Base-by-base conservation (phyloP, 2,797 vertebrate species). In the Gastrophryne carolinensis region DNA sequence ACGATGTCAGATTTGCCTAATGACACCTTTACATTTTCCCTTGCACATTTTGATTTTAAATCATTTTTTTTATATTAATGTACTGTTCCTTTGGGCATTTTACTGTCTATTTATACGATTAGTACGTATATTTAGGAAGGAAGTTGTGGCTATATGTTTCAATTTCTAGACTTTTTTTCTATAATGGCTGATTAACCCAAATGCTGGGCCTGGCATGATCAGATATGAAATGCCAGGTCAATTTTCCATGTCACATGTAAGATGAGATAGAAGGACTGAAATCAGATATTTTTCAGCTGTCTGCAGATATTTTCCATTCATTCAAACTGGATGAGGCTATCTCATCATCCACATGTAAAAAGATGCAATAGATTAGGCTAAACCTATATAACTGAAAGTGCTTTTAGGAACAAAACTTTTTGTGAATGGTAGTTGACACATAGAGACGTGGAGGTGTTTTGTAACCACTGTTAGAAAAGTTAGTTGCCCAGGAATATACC, bases 241-340 rank as follows among this genome's bases (percentile, higher is more conserved):
- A 15, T 70, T 57, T 57, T 57, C 27, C 24, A 44, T 70, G 52
- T 24, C 37, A 44, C 35, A 47, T 69, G 52, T 57, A 41, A 69
- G 13, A 56, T 15, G 50, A 69, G 19, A 41, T 21, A 19, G 24
- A 32, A 39, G 47, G 23, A 70, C 61, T 60, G 37, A 71, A 60
- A 47, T 60, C 41, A 60, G 29, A 60, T 71, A 58, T 60, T 58
- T 49, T 60, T 50, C 37, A 71, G 56, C 39, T 71, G 39, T 49
- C 29, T 58, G 29, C 50, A 39, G 24, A 39, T 68, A 41, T 24
- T 41, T 68, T 54, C 65, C 50, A 54, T 12, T 50, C 50, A 54
- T 12, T 30, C 26, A 56, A 56, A 17, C 17, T 11, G 15, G 15
- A 17, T 30, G 26, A 8, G 34, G 65, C 41, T 21, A n/a, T 68